Conservation (phyloP, 2,797 vertebrate genomes). For the Microctenopoma lineatum region DNA sequence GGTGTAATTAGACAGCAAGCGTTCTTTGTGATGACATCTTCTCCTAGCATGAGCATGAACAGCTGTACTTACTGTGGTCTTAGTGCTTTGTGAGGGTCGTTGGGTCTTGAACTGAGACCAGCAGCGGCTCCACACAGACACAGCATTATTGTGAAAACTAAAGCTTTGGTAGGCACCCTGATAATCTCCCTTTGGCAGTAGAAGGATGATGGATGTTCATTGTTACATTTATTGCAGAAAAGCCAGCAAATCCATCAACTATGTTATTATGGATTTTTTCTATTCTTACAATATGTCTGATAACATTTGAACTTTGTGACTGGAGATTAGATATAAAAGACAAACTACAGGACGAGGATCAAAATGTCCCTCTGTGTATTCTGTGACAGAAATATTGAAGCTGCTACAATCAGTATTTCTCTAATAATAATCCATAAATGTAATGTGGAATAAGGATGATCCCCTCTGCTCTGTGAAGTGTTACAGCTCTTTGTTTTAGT, state of each 20-base stretch:
- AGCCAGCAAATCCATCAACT: background rate
- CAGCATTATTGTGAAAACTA: background rate
- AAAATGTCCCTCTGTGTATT: background rate
- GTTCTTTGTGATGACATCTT: slow-evolving; percentile 29
- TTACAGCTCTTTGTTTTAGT: slow-evolving; percentile 1
- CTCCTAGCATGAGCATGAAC: background rate
- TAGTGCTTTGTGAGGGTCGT: slow-evolving; percentile 21
- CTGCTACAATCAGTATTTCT: background rate
- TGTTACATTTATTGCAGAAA: background rate
- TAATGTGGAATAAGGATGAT: background rate
- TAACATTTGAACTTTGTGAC: background rate
- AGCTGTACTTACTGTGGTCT: background rate
- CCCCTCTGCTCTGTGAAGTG: background rate
- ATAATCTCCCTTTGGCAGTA: slow-evolving; percentile 2
- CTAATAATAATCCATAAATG: background rate
- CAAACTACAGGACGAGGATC: background rate
- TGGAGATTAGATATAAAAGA: background rate
- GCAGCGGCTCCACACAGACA: too few relatives aligned
- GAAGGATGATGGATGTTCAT: background rate
- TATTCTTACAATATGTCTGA: background rate
- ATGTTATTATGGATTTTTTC: background rate
- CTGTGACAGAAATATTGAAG: background rate
- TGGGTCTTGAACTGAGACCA: slow-evolving; percentile 46
- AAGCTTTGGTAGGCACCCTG: slow-evolving; percentile 3
- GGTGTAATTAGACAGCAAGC: background rate